Conservation (phyloP, 2,888 invertebrate genomes). For the Acheta domesticus region DNA sequence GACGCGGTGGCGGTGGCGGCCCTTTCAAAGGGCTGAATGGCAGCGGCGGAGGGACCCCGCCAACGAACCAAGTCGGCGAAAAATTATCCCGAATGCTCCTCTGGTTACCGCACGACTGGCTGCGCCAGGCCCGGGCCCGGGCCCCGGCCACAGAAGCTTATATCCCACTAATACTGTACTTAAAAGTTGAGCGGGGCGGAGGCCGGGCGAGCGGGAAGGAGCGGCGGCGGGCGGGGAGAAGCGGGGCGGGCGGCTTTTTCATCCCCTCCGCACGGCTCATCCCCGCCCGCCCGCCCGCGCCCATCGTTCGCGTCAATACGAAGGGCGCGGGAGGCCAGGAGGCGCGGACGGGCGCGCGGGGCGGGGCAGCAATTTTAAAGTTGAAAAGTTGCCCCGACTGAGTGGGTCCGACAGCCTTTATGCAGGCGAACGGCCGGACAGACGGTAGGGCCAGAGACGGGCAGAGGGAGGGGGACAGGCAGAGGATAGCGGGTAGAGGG, state of each 20-base stretch:
- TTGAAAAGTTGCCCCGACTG: constrained; percentile 5
- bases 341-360: neutral
- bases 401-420: constrained; percentile 18
- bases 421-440: neutral
- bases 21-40: neutral
- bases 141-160: neutral
- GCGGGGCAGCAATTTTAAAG: constrained; percentile 8
- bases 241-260: neutral
- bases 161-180: constrained; percentile 1
- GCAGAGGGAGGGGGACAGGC: too few relatives aligned
- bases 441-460: neutral
- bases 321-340: neutral
- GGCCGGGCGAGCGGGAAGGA: neutral
- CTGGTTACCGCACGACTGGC: neutral
- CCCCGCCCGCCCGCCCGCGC: neutral
- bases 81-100: neutral
- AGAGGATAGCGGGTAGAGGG: neutral
- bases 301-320: neutral
- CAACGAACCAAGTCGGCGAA: neutral
- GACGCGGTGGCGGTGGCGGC: neutral
- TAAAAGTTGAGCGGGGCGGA: neutral
- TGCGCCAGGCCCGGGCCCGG: neutral
- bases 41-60: neutral
- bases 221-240: neutral
- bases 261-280: neutral